Conservation (phyloP, 2,797 vertebrate species). For the Tinamus major region DNA sequence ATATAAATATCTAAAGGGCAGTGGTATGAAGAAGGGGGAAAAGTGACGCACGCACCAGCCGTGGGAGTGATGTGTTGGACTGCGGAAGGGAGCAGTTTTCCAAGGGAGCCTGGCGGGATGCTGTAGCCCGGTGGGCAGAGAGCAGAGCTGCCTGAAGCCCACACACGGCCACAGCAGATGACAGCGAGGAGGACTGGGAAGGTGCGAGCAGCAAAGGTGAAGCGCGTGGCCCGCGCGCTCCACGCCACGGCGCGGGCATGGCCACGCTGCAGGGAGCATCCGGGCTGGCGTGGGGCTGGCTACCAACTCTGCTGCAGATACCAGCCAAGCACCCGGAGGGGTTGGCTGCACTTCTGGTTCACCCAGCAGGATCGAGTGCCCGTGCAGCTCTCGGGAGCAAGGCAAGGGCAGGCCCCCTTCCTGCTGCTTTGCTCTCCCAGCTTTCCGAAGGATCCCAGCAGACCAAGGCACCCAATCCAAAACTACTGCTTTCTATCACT, state of each 20-base stretch:
- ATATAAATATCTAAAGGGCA: constrained; percentile 71
- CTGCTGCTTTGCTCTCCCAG: not conserved
- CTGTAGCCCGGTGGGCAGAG: not conserved
- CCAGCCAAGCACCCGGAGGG: not conserved
- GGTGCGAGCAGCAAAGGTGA: not conserved
- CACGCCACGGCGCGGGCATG: rapidly evolving
- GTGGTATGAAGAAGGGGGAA: constrained; percentile 35
- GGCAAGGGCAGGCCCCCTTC: not conserved
- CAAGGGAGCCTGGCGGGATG: not conserved
- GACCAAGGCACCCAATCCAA: not conserved
- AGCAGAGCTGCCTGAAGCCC: not conserved
- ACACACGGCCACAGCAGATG: rapidly evolving
- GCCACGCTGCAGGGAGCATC: rapidly evolving
- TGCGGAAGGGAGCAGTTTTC: not conserved
- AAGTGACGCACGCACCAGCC: constrained; percentile 18
- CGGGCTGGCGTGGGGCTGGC: not conserved
- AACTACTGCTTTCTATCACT: not conserved
- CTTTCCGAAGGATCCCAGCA: not conserved
- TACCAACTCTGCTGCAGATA: not conserved
- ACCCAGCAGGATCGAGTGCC: not conserved
- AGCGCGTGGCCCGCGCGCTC: not conserved
- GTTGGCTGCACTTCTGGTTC: not conserved
- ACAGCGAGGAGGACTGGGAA: not conserved
- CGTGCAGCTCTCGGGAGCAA: rapidly evolving
- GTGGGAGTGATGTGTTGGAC: constrained; percentile 42